Evolutionary conservation across 2,797 vertebrate species (phyloP).

Genomic region (Ispidina lecontei): DNA sequence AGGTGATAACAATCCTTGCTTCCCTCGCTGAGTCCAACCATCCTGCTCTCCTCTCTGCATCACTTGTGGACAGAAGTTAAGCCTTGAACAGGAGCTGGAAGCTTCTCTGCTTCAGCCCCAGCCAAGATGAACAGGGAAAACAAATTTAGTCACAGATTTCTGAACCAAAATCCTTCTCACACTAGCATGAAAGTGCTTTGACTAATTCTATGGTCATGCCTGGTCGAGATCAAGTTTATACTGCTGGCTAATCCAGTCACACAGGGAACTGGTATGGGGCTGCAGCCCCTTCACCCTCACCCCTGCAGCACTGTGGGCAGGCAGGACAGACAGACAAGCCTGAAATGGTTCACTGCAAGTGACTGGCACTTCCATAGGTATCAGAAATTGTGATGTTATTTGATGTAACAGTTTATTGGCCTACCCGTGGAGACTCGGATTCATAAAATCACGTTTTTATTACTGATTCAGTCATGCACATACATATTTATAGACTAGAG

Average conservation of each 20-base stretch:
- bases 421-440: not conserved
- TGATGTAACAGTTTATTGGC: slow-evolving; percentile 4
- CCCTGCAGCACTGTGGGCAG: not conserved
- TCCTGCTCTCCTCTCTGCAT: not conserved
- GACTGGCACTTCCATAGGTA: not conserved
- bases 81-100: not conserved
- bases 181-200: not conserved
- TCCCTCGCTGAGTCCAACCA: not conserved
- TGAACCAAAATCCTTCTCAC: not conserved
- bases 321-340: not conserved
- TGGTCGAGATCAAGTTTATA: not conserved
- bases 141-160: not conserved
- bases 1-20: not conserved
- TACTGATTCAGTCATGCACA: not conserved
- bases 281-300: not conserved
- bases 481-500: slow-evolving; percentile 18
- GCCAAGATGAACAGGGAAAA: not conserved
- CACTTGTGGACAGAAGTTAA: not conserved
- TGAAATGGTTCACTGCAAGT: not conserved
- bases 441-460: slow-evolving; percentile 28
- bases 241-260: not conserved
- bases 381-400: not conserved
- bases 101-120: not conserved
- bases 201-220: not conserved
- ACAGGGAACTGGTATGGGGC: not conserved